phyloP scores from a whole-genome alignment of 2,888 invertebrate species.

The Sarcophaga carnaria region DNA sequence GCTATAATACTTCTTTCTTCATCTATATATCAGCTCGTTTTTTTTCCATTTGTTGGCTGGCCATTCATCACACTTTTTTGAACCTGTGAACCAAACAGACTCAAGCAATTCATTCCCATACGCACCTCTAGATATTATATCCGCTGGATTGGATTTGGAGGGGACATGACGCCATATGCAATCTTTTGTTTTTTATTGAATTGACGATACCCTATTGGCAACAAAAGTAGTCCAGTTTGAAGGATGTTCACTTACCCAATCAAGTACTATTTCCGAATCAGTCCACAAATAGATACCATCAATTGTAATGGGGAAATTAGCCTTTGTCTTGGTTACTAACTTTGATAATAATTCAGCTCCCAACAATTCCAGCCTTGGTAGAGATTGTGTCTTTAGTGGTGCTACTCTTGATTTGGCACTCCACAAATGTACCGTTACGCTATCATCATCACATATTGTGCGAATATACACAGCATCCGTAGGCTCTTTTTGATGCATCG shows the following conservation, averaged over 20 bases:
- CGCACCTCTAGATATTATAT: conserved; percentile 43
- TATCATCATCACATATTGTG: conserved; percentile 31
- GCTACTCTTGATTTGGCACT: conserved; percentile 58
- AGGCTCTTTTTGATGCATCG: conserved; percentile 57
- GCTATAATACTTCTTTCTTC: conserved; percentile 14
- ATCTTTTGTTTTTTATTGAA: conserved; percentile 43
- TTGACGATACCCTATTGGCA: conserved; percentile 58
- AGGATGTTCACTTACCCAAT: conserved; percentile 65
- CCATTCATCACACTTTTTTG: conserved; percentile 28
- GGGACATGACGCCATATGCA: conserved; percentile 53
- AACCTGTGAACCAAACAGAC: conserved; percentile 41
- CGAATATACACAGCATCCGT: conserved; percentile 55
- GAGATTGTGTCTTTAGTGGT: too few species aligned
- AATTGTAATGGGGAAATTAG: conserved; percentile 29
- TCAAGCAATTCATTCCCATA: conserved; percentile 3
- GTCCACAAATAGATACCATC: conserved; percentile 56
- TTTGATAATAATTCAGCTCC: conserved; percentile 38
- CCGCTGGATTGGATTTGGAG: conserved; percentile 36
- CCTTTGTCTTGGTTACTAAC: conserved; percentile 42
- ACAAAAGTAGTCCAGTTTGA: conserved; percentile 64
- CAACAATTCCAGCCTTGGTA: too few species aligned
- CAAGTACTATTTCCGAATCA: conserved; percentile 63
- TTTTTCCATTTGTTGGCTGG: conserved; percentile 36
- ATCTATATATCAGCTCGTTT: not conserved
- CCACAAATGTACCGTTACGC: conserved; percentile 43